Evolutionary conservation across 2,113 vertebrate genomes (phyloP).

Genomic region (Nyctereutes procyonoides): DNA sequence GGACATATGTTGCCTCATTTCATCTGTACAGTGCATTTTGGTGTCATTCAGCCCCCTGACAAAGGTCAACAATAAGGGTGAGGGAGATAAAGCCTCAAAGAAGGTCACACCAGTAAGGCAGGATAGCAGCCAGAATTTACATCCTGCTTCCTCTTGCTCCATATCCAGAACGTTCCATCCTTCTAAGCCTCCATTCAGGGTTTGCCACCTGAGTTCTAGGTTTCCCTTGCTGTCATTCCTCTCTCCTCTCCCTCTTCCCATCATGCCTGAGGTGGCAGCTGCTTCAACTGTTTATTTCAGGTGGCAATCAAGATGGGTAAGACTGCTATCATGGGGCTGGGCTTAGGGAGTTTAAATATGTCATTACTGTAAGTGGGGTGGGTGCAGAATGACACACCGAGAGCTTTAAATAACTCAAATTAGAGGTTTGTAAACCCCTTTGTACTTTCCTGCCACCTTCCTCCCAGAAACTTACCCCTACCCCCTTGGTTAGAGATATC

Average conservation of each 20-base stretch:
- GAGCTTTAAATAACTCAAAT: conserved; percentile 51
- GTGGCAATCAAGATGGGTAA: conserved; percentile 5
- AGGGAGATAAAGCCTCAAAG: background rate
- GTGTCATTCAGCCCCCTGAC: background rate
- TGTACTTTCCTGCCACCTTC: background rate
- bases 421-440: conserved; percentile 14
- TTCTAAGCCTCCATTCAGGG: background rate
- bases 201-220: background rate
- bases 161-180: background rate
- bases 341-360: conserved; percentile 15
- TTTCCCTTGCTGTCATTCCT: background rate
- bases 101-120: background rate
- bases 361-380: conserved; percentile 41
- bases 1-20: rapidly evolving
- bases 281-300: conserved; percentile 61
- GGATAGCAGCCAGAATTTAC: background rate
- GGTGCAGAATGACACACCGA: background rate
- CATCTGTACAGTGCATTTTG: rapidly evolving
- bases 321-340: conserved; percentile 42
- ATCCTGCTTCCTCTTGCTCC: background rate
- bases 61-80: background rate
- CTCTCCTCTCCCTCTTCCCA: background rate
- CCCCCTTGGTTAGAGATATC: background rate
- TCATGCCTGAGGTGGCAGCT: conserved; percentile 33
- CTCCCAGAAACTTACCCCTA: background rate